Percentiles rank a stretch among this genome's conserved stretches.
Conservation (phyloP, 1,140 invertebrate genomes). For the Aphaenogaster rudis region DNA sequence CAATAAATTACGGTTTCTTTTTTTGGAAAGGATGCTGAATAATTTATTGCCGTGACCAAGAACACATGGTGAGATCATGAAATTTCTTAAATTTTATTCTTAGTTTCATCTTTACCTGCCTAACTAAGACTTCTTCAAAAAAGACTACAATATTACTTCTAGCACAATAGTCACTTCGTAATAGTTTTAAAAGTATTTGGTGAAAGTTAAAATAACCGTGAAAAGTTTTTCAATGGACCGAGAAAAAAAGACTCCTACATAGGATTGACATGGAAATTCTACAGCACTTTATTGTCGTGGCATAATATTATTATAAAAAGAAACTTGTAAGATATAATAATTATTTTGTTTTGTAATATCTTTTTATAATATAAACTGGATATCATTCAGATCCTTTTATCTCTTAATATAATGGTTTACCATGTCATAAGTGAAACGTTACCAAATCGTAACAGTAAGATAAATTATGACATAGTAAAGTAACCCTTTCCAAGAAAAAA, state of each 20-base stretch:
- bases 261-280: too few relatives aligned
- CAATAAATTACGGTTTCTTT: not conserved
- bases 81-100: not conserved
- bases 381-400: not conserved
- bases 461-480: not conserved
- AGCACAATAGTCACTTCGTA: not conserved
- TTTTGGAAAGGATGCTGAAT: not conserved
- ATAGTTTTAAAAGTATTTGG: not conserved
- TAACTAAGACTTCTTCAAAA: not conserved
- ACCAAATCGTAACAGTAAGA: not conserved
- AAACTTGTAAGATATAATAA: not conserved
- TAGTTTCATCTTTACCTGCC: not conserved
- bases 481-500: not conserved
- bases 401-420: not conserved
- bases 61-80: not conserved
- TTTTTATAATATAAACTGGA: not conserved
- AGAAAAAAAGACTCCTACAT: not conserved
- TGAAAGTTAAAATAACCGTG: not conserved
- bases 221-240: not conserved
- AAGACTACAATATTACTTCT: not conserved
- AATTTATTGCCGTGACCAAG: not conserved
- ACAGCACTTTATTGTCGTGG: too few relatives aligned
- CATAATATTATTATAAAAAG: not conserved
- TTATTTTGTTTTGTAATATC: not conserved
- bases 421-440: not conserved